phyloP scores from a whole-genome alignment of 92 coral and sea anemone species.

The Isaurus tuberculatus region DNA sequence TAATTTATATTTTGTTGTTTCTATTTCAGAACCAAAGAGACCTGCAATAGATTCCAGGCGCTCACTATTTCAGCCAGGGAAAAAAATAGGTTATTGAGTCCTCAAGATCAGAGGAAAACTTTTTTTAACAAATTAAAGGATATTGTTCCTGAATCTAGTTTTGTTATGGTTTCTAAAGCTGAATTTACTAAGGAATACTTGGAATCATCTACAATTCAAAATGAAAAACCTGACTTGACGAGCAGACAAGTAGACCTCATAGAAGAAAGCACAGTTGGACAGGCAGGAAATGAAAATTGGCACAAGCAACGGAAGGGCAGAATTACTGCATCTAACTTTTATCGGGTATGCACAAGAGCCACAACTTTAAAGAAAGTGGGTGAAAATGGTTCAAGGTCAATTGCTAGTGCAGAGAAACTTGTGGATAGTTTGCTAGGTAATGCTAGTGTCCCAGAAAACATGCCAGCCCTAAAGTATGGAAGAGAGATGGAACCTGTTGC shows the following conservation, averaged over 20 bases:
- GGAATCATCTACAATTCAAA: not conserved
- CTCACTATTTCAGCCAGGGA: slow-evolving; percentile 50
- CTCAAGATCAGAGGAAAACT: not conserved
- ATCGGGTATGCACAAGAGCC: slow-evolving; percentile 30
- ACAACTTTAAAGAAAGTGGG: not conserved
- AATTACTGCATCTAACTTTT: slow-evolving; percentile 41
- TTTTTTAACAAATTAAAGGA: slow-evolving; percentile 22
- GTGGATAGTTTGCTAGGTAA: slow-evolving; percentile 50
- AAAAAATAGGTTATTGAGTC: not conserved
- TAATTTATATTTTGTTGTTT: slow-evolving; percentile 1
- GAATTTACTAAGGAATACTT: slow-evolving; percentile 7
- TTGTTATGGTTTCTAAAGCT: slow-evolving; percentile 36
- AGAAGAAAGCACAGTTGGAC: slow-evolving; percentile 32
- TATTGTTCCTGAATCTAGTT: slow-evolving; percentile 30
- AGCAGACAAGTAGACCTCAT: slow-evolving; percentile 9
- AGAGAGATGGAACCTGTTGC: slow-evolving; percentile 64
- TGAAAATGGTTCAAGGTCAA: not conserved
- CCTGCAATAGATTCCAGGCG: slow-evolving; percentile 21
- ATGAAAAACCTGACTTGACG: not conserved
- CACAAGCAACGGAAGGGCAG: slow-evolving; percentile 11
- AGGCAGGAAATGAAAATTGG: slow-evolving; percentile 36
- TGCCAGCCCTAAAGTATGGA: slow-evolving; percentile 67
- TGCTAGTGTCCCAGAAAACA: slow-evolving; percentile 41
- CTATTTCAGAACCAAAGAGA: slow-evolving; percentile 1
- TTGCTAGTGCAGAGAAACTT: slow-evolving; percentile 41